Evolutionary conservation across 1,140 invertebrate genomes (phyloP), one percentile per base, ranked within the genome.

Genomic region (Cryptotermes secundus): DNA sequence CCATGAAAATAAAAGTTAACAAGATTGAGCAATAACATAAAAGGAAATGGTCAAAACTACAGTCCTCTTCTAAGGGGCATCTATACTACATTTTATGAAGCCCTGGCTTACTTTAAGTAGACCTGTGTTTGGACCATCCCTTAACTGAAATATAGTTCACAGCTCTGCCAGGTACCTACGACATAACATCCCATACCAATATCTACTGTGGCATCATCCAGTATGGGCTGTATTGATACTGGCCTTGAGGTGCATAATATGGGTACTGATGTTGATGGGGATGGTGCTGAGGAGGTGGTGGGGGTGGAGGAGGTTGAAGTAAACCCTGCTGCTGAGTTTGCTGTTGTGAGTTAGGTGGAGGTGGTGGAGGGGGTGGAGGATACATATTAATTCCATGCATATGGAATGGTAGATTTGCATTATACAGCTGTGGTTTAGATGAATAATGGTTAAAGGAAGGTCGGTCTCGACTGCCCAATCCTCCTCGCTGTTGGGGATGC

Each of bases 401-500:
- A 80, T 86, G 86, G 65, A 86, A 87, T 22, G 86, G 86, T 12
- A 86, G 59, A 42, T 65, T 85, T 24, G 86, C 82, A 59, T 86
- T 86, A 84, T 87, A 87, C 34, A 87, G 80, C 80, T 87, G 86
- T 6, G 86, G 86, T 79, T 87, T 87, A 49, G 83, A 85, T 24
- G 83, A 85, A 72, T 87, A 87, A 72, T 87, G 86, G 80, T 86
- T 86, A 80, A 85, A 86, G 19, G 86, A 84, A 34, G 86, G 86
- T 26, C 86, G 84, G 36, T 86, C 85, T 24, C 85, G 79, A 34
- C 38, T 35, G 24, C 36, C 35, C 4, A 19, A 4, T 9, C 7
- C 26, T 26, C 59, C 53, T 59, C 83, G 24, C n/a, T 53, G 45
- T 34, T 82, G 81, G 34, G 59, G 35, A 22, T 83, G 24, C 31